phyloP scores from a whole-genome alignment of 2,113 vertebrate species.

The Eleginops maclovinus region DNA sequence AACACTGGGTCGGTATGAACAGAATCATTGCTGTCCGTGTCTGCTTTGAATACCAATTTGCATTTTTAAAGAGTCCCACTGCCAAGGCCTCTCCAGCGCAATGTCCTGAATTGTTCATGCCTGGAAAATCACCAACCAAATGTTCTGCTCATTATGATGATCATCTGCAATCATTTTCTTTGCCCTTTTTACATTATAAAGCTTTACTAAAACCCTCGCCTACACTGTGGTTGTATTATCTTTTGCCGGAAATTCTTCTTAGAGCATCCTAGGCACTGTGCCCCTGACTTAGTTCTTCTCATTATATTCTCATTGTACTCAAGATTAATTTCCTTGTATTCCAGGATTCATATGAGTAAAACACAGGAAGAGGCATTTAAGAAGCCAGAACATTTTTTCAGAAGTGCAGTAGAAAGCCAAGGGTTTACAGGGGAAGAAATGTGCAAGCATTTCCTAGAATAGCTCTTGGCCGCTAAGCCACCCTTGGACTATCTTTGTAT shows the following conservation, averaged over 20 bases:
- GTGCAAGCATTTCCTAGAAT: constrained; percentile 80
- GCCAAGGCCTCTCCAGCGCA: constrained; percentile 75
- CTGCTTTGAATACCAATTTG: constrained; percentile 83
- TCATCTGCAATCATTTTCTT: constrained; percentile 78
- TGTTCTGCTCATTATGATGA: constrained; percentile 79
- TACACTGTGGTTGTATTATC: constrained; percentile 39
- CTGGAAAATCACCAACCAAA: constrained; percentile 84
- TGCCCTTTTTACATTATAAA: constrained; percentile 72
- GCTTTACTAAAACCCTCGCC: constrained; percentile 55
- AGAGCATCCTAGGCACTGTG: constrained; percentile 41
- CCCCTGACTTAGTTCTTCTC: constrained; percentile 48
- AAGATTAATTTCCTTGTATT: constrained; percentile 62
- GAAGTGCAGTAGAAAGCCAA: constrained; percentile 64
- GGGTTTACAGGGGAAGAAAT: constrained; percentile 75
- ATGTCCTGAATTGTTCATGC: constrained; percentile 79
- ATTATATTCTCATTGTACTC: constrained; percentile 56
- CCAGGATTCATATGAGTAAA: constrained; percentile 49
- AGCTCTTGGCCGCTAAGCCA: constrained; percentile 79
- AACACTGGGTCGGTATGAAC: constrained; percentile 74
- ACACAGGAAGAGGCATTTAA: constrained; percentile 42
- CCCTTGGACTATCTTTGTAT: constrained; percentile 81
- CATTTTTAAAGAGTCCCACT: constrained; percentile 81
- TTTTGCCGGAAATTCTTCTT: constrained; percentile 54
- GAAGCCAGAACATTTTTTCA: constrained; percentile 50
- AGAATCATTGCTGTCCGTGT: constrained; percentile 73